Evolutionary conservation across 2,888 invertebrate species (phyloP).

Genomic region (Cheilosia urbana): DNA sequence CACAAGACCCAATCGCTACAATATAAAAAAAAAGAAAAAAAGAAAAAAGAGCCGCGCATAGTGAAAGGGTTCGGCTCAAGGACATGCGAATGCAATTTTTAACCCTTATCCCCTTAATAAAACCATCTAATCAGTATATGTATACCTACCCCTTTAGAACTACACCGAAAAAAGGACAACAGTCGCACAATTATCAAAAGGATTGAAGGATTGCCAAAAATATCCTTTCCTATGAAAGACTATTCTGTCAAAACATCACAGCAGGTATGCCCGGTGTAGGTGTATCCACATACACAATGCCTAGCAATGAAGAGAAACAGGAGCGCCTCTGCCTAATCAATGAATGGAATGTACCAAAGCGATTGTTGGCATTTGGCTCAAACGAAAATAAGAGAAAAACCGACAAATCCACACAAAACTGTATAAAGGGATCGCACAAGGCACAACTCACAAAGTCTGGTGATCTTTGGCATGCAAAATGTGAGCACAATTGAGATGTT

Average conservation of each 20-base stretch:
- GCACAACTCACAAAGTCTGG: conserved; percentile 18
- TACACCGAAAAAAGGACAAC: conserved; percentile 21
- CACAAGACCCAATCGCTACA: not conserved
- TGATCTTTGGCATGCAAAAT: conserved; percentile 49
- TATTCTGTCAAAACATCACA: conserved; percentile 54
- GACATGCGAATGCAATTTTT: conserved; percentile 27
- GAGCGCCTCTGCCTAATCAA: conserved; percentile 59
- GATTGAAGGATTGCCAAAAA: conserved; percentile 18
- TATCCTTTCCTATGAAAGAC: not conserved
- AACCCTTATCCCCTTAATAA: conserved; percentile 45
- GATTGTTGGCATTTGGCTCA: conserved; percentile 10
- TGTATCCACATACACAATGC: not conserved
- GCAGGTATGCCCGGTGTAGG: conserved; percentile 35
- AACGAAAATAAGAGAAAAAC: conserved; percentile 32
- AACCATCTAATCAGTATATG: conserved; percentile 18
- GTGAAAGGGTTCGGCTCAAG: conserved; percentile 35
- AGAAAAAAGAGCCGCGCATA: not conserved
- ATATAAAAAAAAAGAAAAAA: too few relatives aligned
- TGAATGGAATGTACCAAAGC: conserved; percentile 19
- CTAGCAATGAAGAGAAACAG: conserved; percentile 44
- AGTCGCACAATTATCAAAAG: conserved; percentile 25
- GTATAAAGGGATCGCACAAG: conserved; percentile 31
- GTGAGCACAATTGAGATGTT: conserved; percentile 12
- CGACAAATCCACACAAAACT: conserved; percentile 12
- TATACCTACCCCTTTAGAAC: not conserved